Conservation (phyloP, 2,888 invertebrate species). For the Ecliptopera silaceata region DNA sequence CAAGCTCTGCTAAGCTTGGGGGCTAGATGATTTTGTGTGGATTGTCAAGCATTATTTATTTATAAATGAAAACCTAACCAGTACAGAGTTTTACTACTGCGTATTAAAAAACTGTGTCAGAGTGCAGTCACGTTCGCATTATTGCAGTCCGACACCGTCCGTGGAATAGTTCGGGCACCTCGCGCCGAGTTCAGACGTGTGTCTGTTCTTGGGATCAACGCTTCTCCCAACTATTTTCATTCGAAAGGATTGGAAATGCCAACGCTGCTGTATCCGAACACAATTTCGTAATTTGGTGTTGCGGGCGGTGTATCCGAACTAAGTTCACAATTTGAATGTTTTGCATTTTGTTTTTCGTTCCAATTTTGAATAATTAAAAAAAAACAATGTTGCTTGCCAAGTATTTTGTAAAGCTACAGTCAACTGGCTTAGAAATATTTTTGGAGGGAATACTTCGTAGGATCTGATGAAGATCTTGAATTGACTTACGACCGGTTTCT, state of each 20-base stretch:
- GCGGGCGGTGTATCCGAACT: constrained; percentile 1
- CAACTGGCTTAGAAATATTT: too few species aligned
- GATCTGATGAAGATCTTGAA: too few species aligned
- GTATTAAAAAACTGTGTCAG: constrained; percentile 9
- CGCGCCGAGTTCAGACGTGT: constrained; percentile 29
- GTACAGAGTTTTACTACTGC: neutral
- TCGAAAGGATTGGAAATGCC: constrained; percentile 27
- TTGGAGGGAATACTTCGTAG: too few species aligned
- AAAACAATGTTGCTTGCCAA: neutral
- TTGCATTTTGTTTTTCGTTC: neutral
- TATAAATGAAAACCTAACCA: too few species aligned
- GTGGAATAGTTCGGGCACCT: constrained; percentile 33
- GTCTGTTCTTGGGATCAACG: constrained; percentile 31
- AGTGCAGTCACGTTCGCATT: constrained; percentile 44
- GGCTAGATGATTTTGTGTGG: too few species aligned
- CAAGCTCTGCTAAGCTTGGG: too few species aligned
- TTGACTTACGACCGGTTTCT: too few species aligned
- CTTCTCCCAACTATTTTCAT: constrained; percentile 31
- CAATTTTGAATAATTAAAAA: neutral
- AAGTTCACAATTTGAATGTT: constrained; percentile 13
- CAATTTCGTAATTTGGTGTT: constrained; percentile 21
- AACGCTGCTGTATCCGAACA: constrained; percentile 14
- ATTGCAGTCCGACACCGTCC: constrained; percentile 40
- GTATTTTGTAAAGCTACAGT: neutral
- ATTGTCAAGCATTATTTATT: too few species aligned